These are phyloP conservation scores for Drosophila sproati DNA, from an alignment of 1,140 invertebrate genomes.

Conservation along the genomic window DNA sequence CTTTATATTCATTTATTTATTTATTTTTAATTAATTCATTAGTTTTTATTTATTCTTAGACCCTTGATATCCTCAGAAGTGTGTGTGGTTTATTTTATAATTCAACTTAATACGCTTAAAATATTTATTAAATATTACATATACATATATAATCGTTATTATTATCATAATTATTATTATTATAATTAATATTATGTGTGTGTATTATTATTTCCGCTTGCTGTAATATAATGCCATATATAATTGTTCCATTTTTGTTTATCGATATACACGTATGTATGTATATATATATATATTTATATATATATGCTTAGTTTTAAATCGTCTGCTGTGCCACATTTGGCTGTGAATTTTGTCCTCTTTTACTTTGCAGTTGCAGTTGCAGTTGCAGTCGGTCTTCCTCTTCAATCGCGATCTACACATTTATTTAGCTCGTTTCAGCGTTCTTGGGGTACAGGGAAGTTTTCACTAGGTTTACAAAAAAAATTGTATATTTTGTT, in stretches of 20 bases:
- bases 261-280: conserved; percentile 44
- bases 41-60: conserved; percentile 82
- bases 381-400: not conserved
- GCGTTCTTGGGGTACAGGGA: conserved; percentile 33
- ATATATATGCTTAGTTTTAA: conserved; percentile 29
- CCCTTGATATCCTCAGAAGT: conserved; percentile 83
- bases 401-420: not conserved
- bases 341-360: conserved; percentile 8
- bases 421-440: conserved; percentile 30
- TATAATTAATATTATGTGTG: conserved; percentile 50
- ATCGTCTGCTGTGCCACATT: conserved; percentile 8
- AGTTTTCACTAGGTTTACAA: conserved; percentile 64
- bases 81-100: conserved; percentile 66
- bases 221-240: conserved; percentile 75
- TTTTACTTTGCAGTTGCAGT: conserved; percentile 12
- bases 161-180: conserved; percentile 57
- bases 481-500: conserved; percentile 53
- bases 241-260: conserved; percentile 57
- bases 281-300: conserved; percentile 45
- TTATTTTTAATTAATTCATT: conserved; percentile 78
- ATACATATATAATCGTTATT: conserved; percentile 55
- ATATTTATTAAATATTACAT: conserved; percentile 52
- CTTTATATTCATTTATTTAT: conserved; percentile 83
- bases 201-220: conserved; percentile 53
- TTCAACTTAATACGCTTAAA: conserved; percentile 69